phyloP scores from a whole-genome alignment of 2,888 invertebrate species.

The Zaprionus lineosus region DNA sequence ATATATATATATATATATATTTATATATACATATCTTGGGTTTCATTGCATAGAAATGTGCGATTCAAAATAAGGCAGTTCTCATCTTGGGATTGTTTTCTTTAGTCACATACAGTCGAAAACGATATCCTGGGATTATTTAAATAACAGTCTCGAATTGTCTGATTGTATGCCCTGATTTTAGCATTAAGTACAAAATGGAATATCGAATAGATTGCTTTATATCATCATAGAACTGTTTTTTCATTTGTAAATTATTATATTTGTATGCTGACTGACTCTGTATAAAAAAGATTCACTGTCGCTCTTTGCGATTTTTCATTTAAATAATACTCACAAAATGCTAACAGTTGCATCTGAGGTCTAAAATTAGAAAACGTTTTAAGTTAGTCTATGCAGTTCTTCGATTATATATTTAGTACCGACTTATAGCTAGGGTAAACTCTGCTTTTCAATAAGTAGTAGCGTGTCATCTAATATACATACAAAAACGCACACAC shows the following conservation, averaged over 20 bases:
- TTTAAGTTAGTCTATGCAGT: conserved; percentile 6
- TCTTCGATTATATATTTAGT: conserved; percentile 7
- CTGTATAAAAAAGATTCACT: conserved; percentile 11
- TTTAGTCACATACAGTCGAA: conserved; percentile 16
- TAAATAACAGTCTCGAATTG: neutral
- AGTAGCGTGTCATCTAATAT: conserved; percentile 7
- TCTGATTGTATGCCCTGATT: conserved; percentile 24
- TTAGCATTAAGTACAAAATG: conserved; percentile 61
- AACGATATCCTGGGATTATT: too few species aligned
- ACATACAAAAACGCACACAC: neutral
- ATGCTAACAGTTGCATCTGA: conserved; percentile 19
- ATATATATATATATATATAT: conserved; percentile 9
- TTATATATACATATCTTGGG: conserved; percentile 17
- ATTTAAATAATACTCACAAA: conserved; percentile 71
- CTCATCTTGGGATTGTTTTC: neutral
- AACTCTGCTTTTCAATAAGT: conserved; percentile 2
- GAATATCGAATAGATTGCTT: conserved; percentile 14
- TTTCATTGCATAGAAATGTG: conserved; percentile 15
- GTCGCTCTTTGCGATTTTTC: conserved; percentile 63
- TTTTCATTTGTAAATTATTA: conserved; percentile 1
- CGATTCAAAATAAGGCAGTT: conserved; percentile 18
- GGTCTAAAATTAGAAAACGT: conserved; percentile 2
- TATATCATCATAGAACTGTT: conserved; percentile 5
- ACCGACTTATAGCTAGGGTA: conserved; percentile 18
- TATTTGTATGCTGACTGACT: too few species aligned